phyloP scores from a whole-genome alignment of 2,888 invertebrate species.

The Pristionchus fissidentatus region DNA sequence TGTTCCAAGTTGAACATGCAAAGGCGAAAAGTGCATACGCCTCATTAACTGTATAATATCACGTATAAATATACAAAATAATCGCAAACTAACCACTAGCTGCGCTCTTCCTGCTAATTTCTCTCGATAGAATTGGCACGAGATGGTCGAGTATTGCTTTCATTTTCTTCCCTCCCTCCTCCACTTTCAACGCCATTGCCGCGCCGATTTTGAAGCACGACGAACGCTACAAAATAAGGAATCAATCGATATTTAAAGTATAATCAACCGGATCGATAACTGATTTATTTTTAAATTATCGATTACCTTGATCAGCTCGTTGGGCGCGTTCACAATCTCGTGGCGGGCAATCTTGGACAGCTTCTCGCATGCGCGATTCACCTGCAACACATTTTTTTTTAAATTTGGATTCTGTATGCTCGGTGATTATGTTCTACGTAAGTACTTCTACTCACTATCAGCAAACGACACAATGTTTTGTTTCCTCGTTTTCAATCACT shows the following conservation, averaged over 20 bases:
- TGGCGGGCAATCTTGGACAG: background rate
- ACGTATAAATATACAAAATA: no score
- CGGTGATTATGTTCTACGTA: no score
- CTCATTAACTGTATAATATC: no score
- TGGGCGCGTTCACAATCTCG: constrained; percentile 41
- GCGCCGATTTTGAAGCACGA: constrained; percentile 32
- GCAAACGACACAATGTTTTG: no score
- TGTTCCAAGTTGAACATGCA: no score
- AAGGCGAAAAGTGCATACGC: no score
- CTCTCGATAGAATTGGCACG: constrained; percentile 34
- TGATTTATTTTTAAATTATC: no score
- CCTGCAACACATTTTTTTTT: background rate
- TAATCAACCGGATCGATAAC: background rate
- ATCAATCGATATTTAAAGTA: background rate
- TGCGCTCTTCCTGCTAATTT: constrained; percentile 18
- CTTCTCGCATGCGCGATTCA: background rate
- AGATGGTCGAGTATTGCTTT: constrained; percentile 15
- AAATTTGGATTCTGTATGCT: background rate
- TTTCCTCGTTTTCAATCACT: background rate
- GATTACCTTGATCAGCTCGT: constrained; percentile 42
- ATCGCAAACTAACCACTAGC: constrained; percentile 22
- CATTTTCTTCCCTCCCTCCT: background rate
- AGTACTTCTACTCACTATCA: no score
- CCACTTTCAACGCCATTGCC: constrained; percentile 37
- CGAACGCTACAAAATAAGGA: background rate